These are phyloP conservation scores for Oxyteleia sp. DNA, from an alignment of 2,888 invertebrate species.

Conservation along the genomic window DNA sequence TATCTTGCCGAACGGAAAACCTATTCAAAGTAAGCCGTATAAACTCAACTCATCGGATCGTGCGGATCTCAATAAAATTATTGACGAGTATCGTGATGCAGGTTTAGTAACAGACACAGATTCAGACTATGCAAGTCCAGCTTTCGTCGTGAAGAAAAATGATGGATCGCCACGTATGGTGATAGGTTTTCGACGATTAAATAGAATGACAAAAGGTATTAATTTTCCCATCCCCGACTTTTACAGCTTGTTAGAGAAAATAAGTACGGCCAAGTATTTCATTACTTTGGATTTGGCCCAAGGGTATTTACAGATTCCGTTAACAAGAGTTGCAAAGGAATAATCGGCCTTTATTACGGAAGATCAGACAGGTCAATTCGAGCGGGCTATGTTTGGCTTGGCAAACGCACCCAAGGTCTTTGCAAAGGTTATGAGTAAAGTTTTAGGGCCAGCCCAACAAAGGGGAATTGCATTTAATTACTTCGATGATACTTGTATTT, in stretches of 20 bases:
- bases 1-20: not conserved
- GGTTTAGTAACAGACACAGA: slow-evolving; percentile 44
- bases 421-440: too few species aligned
- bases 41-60: not conserved
- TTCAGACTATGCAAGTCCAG: slow-evolving; percentile 43
- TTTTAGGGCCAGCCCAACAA: too few species aligned
- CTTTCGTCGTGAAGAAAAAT: slow-evolving; percentile 32
- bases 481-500: too few species aligned
- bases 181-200: slow-evolving; percentile 27
- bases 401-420: too few species aligned
- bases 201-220: slow-evolving; percentile 21
- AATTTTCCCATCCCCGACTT: slow-evolving; percentile 40
- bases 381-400: too few species aligned
- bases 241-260: slow-evolving; percentile 34
- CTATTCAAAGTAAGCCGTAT: not conserved
- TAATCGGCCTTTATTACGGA: too few species aligned
- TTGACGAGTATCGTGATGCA: slow-evolving; percentile 23
- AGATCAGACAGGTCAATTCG: too few species aligned
- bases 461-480: too few species aligned
- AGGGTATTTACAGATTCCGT: too few species aligned
- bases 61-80: slow-evolving; percentile 26
- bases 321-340: too few species aligned
- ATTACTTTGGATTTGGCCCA: too few species aligned
- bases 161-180: slow-evolving; percentile 40
- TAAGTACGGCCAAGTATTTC: not conserved